Conservation (phyloP, 35 echinoderm and acorn worm genomes). For the Hemicentrotus pulcherrimus region DNA sequence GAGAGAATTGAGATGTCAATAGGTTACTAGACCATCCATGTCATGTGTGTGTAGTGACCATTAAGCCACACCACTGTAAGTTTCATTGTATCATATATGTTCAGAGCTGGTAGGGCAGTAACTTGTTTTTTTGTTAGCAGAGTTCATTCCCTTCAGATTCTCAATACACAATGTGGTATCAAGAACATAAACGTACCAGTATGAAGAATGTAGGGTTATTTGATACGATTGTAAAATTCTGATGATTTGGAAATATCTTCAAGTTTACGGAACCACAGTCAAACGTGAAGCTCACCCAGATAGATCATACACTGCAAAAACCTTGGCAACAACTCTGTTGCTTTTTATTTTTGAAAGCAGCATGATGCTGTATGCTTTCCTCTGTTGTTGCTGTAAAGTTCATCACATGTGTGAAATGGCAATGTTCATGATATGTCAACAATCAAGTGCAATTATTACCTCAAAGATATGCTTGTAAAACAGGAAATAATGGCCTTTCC, state of each 20-base stretch:
- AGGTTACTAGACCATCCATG: no score
- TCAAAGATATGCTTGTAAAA: background rate
- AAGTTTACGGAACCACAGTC: background rate
- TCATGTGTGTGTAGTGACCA: no score
- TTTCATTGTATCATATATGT: no score
- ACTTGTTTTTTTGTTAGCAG: no score
- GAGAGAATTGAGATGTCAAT: no score
- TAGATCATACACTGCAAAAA: background rate
- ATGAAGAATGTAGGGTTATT: no score
- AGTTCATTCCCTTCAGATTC: no score
- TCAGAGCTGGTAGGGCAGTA: no score
- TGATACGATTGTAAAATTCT: no score
- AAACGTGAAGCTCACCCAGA: background rate
- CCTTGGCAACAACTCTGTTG: background rate
- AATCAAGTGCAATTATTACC: slow-evolving; percentile 12
- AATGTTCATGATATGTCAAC: background rate
- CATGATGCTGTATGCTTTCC: background rate
- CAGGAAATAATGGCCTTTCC: background rate
- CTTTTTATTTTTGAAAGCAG: background rate
- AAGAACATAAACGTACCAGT: no score
- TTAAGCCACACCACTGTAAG: no score
- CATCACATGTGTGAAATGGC: background rate
- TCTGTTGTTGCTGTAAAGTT: background rate
- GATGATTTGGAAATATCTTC: background rate
- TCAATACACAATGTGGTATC: no score